phyloP scores from a whole-genome alignment of 64 coral and sea anemone genomes.

The Pocillopora verrucosa region DNA sequence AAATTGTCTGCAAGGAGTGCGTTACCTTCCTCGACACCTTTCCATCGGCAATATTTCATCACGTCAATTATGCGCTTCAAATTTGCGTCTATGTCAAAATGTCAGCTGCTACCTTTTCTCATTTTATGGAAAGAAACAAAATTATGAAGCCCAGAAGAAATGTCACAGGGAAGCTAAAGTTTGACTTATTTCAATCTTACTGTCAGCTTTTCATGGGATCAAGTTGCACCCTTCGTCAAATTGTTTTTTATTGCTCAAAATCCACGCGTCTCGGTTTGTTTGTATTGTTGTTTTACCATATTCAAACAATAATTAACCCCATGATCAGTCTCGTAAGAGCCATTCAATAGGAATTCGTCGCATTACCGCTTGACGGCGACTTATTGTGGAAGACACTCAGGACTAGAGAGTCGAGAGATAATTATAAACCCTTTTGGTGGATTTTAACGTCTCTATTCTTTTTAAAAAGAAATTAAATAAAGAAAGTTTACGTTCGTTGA shows the following conservation, averaged over 20 bases:
- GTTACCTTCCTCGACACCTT: no score
- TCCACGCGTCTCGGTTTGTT: conserved; percentile 17
- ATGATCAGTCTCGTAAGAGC: background rate
- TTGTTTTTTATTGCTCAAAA: background rate
- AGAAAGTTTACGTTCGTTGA: background rate
- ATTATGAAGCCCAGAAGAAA: no score
- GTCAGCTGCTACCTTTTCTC: no score
- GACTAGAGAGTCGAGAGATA: background rate
- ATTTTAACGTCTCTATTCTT: background rate
- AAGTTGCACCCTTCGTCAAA: background rate
- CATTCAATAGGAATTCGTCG: background rate
- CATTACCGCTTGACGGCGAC: no score
- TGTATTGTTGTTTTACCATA: background rate
- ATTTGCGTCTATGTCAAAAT: no score
- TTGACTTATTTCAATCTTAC: background rate
- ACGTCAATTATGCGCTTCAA: no score
- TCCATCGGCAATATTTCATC: no score
- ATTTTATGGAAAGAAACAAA: no score
- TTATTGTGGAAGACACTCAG: background rate
- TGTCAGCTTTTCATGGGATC: background rate
- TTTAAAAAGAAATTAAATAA: conserved; percentile 17
- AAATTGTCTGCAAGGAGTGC: no score
- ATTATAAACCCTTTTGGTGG: background rate
- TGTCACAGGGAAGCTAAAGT: background rate
- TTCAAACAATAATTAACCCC: conserved; percentile 16